These are phyloP conservation scores for Thaumetopoea pityocampa DNA, from an alignment of 1,140 invertebrate species.

Conservation along the genomic window DNA sequence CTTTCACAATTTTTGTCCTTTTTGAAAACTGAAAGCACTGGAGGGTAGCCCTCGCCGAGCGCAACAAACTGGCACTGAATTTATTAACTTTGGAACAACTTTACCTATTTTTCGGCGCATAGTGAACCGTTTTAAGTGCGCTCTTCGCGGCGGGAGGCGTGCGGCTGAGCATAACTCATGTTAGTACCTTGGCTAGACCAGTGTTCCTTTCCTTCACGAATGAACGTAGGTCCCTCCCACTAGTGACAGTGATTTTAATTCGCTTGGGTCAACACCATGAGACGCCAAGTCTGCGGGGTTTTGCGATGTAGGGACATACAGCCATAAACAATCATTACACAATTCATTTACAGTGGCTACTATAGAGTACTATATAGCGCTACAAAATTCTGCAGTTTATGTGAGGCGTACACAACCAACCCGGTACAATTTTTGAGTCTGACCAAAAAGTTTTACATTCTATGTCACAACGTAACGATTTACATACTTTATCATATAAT, in stretches of 20 bases:
- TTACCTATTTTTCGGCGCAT: too few relatives aligned
- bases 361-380: too few relatives aligned
- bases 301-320: constrained; percentile 33
- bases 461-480: constrained; percentile 4
- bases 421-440: constrained; percentile 53
- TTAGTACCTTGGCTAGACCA: constrained; percentile 12
- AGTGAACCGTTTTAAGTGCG: too few relatives aligned
- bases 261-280: constrained; percentile 26
- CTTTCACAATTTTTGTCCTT: too few relatives aligned
- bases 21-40: too few relatives aligned
- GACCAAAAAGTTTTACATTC: constrained; percentile 18
- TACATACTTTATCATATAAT: too few relatives aligned
- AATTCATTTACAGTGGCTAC: constrained; percentile 43
- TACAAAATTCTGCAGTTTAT: constrained; percentile 49
- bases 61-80: too few relatives aligned
- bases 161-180: too few relatives aligned
- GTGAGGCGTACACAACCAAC: constrained; percentile 42
- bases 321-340: constrained; percentile 23
- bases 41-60: too few relatives aligned
- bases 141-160: too few relatives aligned
- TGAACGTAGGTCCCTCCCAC: constrained; percentile 24
- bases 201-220: constrained; percentile 1
- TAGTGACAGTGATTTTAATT: constrained; percentile 16
- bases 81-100: too few relatives aligned
- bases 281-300: constrained; percentile 54